phyloP scores from a whole-genome alignment of 2,113 vertebrate species.

The Meles meles region DNA sequence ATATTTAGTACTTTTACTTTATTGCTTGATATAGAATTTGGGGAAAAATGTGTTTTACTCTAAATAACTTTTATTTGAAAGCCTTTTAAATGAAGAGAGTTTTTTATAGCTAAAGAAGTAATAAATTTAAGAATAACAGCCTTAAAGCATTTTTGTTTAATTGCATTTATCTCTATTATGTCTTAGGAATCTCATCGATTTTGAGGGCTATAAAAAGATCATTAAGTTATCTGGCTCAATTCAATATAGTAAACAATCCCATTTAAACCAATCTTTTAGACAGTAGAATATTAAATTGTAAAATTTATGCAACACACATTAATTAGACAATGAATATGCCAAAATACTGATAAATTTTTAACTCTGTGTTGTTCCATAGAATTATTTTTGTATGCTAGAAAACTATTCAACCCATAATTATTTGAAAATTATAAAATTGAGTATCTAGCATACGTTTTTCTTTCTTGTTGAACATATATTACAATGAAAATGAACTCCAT shows the following conservation, averaged over 20 bases:
- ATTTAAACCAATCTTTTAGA: slow-evolving; percentile 35
- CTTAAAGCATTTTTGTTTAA: slow-evolving; percentile 30
- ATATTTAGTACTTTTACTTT: neutral
- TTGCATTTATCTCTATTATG: slow-evolving; percentile 46
- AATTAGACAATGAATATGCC: neutral
- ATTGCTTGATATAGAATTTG: neutral
- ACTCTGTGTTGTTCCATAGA: neutral
- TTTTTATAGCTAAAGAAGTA: slow-evolving; percentile 20
- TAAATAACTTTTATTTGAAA: slow-evolving; percentile 41
- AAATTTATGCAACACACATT: neutral
- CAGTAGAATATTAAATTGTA: slow-evolving; percentile 12
- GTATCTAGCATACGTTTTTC: neutral
- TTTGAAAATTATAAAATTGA: neutral
- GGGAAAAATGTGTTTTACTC: neutral
- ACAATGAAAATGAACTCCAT: neutral
- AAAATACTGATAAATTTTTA: neutral
- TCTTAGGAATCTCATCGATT: neutral
- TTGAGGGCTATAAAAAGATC: slow-evolving; percentile 5
- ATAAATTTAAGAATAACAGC: slow-evolving; percentile 19
- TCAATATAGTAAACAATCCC: neutral
- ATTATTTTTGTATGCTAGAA: neutral
- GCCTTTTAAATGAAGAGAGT: neutral
- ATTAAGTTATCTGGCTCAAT: slow-evolving; percentile 22
- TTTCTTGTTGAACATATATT: neutral
- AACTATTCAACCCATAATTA: neutral